Conservation (phyloP, 2,888 invertebrate genomes). For the Vannuccia rotundouncinata region DNA sequence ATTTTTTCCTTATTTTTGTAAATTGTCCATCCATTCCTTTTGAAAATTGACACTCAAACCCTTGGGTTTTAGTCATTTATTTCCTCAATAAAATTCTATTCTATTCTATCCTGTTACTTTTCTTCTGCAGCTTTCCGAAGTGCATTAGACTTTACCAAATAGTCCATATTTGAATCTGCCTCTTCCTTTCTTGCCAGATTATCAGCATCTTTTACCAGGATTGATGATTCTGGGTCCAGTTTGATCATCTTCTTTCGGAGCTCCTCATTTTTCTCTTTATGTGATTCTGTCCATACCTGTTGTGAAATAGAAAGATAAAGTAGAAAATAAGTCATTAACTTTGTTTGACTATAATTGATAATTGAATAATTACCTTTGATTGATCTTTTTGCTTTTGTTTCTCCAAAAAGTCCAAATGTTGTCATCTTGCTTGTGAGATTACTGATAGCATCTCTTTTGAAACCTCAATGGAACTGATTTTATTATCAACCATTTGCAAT, state of each 20-base stretch:
- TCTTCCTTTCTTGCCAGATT: neutral
- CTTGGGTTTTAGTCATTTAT: too few species aligned
- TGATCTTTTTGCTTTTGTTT: slow-evolving; percentile 5
- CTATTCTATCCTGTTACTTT: neutral
- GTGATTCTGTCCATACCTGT: too few species aligned
- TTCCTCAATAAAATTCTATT: too few species aligned
- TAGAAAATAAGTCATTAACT: too few species aligned
- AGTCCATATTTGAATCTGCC: slow-evolving; percentile 16
- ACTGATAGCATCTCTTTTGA: neutral
- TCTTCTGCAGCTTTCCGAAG: neutral
- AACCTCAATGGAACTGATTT: slow-evolving; percentile 21
- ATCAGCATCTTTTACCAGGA: neutral
- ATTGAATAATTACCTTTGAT: slow-evolving; percentile 3
- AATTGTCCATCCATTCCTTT: too few species aligned
- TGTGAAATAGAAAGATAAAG: too few species aligned
- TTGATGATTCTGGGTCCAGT: neutral
- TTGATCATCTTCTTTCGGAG: neutral
- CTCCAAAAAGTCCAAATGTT: slow-evolving; percentile 9
- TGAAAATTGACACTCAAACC: too few species aligned
- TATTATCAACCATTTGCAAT: slow-evolving; percentile 19
- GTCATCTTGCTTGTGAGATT: neutral
- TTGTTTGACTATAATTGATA: too few species aligned
- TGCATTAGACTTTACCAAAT: neutral
- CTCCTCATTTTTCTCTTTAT: too few species aligned
- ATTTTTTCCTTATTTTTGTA: too few species aligned